Base-by-base conservation (phyloP, 2,888 invertebrate species). In the Anorthoa munda region DNA sequence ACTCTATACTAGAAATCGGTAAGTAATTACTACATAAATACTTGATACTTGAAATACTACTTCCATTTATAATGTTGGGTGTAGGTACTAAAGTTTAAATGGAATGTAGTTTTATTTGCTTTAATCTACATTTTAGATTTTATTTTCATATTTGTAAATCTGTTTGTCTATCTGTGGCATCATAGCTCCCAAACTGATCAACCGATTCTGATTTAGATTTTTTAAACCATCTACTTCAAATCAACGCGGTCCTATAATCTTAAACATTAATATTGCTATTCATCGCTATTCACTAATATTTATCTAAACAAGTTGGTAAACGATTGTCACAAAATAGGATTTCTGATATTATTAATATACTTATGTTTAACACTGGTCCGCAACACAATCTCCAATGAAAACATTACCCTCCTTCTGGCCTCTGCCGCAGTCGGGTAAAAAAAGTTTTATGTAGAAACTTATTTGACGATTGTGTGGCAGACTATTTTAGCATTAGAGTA, bases 311-410 rank as follows among this genome's bases (percentile, higher is more conserved):
- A 85, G 84, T 88, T 87, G 79, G 88, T 92, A 93, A 91, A 92
- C 86, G 85, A 91, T 89, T 90, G 87, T 93, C 93, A 90, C 90
- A 93, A 92, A 93, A 93, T 93, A 93, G 92, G 90, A 92, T 88
- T 90, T 92, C 86, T 90, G 74, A 87, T 86, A 82, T 75, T 68
- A 78, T 82, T 83, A 81, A 82, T 87, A 82, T 82, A 81, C 84
- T 85, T 88, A 87, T 71, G 69, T 82, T 86, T 86, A 85, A 79
- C 61, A 74, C 78, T 23, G 48, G 79, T 77, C 69, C 61, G 72
- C 70, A 75, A 82, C 86, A 88, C 86, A 87, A 86, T 85, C 85
- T 56, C 65, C 67, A 45, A 71, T 21, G 13, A 45, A 21, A 60
- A 45, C 15, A 15, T 21, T 4, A 39, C 31, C 18, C 45, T 13